These are phyloP conservation scores for Diorhabda elongata DNA, from an alignment of 1,140 invertebrate species.

Conservation along the genomic window DNA sequence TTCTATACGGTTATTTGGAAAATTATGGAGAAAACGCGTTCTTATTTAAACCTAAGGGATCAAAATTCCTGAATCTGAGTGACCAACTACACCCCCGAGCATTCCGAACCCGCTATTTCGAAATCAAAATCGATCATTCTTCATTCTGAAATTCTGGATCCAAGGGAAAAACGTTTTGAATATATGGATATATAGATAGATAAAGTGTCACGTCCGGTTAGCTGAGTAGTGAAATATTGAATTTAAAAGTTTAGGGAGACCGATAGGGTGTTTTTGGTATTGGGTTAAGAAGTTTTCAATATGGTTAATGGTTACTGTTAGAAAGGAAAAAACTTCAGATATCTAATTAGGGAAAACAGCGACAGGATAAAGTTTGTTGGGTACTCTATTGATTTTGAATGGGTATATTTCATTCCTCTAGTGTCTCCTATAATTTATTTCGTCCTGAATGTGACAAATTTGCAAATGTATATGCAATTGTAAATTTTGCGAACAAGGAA, in stretches of 20 bases:
- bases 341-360: slow-evolving; percentile 2
- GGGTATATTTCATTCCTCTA: too few species aligned
- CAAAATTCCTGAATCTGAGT: slow-evolving; percentile 13
- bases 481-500: too few species aligned
- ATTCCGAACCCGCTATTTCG: neutral
- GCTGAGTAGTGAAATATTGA: slow-evolving; percentile 5
- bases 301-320: slow-evolving; percentile 2
- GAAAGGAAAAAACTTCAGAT: neutral
- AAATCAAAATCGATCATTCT: slow-evolving; percentile 17
- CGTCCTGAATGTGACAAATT: too few species aligned
- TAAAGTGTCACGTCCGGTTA: slow-evolving; percentile 13
- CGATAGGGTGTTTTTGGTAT: slow-evolving; percentile 4
- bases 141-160: slow-evolving; percentile 4
- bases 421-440: too few species aligned
- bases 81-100: slow-evolving; percentile 17
- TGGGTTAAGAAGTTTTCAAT: slow-evolving; percentile 12
- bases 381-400: neutral
- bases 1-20: neutral
- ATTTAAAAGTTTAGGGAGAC: slow-evolving; percentile 11
- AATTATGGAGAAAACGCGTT: slow-evolving; percentile 4
- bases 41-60: neutral
- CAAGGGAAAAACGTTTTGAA: neutral
- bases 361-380: neutral
- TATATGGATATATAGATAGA: slow-evolving; percentile 11
- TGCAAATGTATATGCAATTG: too few species aligned